Percentiles rank a stretch among this genome's conserved stretches.
Evolutionary conservation across 2,113 vertebrate genomes (phyloP).

Genomic region (Megaceryle maxima): DNA sequence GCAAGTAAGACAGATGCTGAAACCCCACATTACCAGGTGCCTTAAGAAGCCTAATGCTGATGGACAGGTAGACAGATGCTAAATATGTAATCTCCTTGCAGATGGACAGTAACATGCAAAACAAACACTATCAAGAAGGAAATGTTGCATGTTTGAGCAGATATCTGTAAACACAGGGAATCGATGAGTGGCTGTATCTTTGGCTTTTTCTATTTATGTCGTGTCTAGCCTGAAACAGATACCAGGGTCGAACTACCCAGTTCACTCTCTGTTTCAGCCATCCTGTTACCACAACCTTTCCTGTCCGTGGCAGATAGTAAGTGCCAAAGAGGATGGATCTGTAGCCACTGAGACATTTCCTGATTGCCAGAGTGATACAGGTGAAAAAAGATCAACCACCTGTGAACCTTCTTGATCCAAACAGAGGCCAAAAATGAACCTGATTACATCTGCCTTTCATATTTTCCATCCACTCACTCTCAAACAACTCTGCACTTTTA

Average conservation of each 20-base stretch:
- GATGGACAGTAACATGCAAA: conserved; percentile 48
- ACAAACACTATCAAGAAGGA: not conserved
- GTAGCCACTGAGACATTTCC: not conserved
- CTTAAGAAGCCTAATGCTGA: conserved; percentile 58
- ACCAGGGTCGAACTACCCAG: not conserved
- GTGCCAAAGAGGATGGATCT: not conserved
- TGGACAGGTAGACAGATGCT: conserved; percentile 50
- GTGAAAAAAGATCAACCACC: not conserved
- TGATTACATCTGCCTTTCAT: not conserved
- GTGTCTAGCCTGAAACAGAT: not conserved
- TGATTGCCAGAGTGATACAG: not conserved
- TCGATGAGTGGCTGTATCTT: not conserved
- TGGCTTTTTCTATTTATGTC: not conserved
- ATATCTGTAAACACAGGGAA: conserved; percentile 14
- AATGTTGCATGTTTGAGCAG: not conserved
- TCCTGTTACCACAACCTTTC: not conserved
- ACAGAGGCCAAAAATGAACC: not conserved
- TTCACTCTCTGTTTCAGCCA: not conserved
- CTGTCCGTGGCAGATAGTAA: not conserved
- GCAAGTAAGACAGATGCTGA: not conserved
- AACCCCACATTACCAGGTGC: not conserved
- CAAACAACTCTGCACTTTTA: not conserved
- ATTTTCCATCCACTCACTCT: not conserved
- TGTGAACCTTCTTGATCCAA: not conserved
- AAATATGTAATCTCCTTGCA: conserved; percentile 52